These are phyloP conservation scores for Sipunculus nudus DNA, from an alignment of 2,888 invertebrate genomes.

Conservation along the genomic window DNA sequence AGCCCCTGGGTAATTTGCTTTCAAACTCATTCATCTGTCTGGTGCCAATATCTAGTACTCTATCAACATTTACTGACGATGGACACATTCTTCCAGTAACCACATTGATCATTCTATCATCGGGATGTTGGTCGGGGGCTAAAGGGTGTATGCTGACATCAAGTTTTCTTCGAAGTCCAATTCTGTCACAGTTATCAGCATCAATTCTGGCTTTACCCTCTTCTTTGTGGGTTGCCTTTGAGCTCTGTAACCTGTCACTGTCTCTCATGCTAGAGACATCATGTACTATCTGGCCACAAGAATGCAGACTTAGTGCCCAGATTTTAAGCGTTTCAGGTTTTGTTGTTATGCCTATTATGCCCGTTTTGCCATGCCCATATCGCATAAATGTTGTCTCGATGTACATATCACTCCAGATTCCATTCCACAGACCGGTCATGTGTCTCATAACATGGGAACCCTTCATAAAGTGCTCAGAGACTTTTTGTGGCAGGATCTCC, in stretches of 20 bases:
- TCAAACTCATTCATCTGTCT: constrained; percentile 10
- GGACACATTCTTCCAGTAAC: constrained; percentile 15
- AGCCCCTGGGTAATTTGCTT: constrained; percentile 5
- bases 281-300: constrained; percentile 17
- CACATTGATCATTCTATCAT: constrained; percentile 8
- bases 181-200: constrained; percentile 26
- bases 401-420: constrained; percentile 42
- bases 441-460: constrained; percentile 42
- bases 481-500: constrained; percentile 26
- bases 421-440: constrained; percentile 4
- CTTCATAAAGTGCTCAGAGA: constrained; percentile 26
- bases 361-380: constrained; percentile 44
- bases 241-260: no score
- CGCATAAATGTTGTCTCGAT: constrained; percentile 47
- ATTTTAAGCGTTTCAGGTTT: constrained; percentile 34
- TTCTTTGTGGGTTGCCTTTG: constrained; percentile 27
- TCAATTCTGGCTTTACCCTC: constrained; percentile 18
- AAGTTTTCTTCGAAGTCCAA: constrained; percentile 18
- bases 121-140: constrained; percentile 19
- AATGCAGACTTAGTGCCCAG: constrained; percentile 42
- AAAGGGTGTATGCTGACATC: constrained; percentile 20
- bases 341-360: constrained; percentile 41
- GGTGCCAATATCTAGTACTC: constrained; percentile 3
- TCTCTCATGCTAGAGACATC: constrained; percentile 15
- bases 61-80: constrained; percentile 16